Conservation (phyloP, 2,888 invertebrate species). For the Xylota segnis region DNA sequence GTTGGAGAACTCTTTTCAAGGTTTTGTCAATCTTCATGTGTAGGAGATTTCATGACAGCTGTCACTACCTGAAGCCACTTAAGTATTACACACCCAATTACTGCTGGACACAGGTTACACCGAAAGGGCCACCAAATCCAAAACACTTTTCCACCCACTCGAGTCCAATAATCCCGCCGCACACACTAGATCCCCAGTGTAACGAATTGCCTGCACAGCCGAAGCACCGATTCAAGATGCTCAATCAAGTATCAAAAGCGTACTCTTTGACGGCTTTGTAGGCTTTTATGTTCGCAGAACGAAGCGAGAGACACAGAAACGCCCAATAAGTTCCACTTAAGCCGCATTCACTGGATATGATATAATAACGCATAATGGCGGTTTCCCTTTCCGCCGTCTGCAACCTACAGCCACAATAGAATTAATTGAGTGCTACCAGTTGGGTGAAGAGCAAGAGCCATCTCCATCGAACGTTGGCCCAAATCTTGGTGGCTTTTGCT, state of each 20-base stretch:
- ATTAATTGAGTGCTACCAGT: conserved; percentile 3
- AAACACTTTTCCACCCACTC: conserved; percentile 10
- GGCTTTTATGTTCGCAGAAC: background rate
- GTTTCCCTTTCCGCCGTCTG: background rate
- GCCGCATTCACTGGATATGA: background rate
- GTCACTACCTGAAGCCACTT: too few relatives aligned
- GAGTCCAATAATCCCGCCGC: background rate
- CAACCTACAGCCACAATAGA: conserved; percentile 2
- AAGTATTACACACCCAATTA: too few relatives aligned
- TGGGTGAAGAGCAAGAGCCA: background rate
- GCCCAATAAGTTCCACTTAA: conserved; percentile 14
- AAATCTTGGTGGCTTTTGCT: conserved; percentile 17
- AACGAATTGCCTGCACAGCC: background rate
- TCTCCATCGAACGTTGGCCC: conserved; percentile 31
- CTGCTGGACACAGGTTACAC: too few relatives aligned
- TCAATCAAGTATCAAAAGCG: background rate
- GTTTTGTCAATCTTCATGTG: too few relatives aligned
- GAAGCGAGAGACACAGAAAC: background rate
- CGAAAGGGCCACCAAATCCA: background rate
- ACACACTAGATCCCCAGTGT: background rate
- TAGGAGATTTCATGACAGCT: too few relatives aligned
- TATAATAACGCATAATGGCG: background rate
- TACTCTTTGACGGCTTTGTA: background rate
- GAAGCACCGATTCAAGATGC: conserved; percentile 3
- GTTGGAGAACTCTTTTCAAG: too few relatives aligned